These are phyloP conservation scores for Leptopilina drosophilae DNA, from an alignment of 2,888 invertebrate genomes.

Conservation along the genomic window DNA sequence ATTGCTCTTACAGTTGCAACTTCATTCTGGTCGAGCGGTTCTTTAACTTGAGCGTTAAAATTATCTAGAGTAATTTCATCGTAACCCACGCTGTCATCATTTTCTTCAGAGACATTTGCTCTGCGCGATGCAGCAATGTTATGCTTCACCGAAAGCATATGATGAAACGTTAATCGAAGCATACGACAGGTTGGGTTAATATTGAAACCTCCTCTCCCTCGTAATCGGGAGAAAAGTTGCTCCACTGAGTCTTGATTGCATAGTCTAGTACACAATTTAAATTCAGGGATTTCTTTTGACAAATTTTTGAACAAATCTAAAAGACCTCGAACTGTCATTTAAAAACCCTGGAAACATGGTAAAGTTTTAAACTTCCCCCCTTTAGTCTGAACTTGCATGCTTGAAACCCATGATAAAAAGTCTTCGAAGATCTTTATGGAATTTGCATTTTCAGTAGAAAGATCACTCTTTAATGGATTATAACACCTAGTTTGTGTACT, in stretches of 20 bases:
- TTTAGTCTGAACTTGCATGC: background rate
- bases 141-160: slow-evolving; percentile 17
- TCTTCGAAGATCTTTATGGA: background rate
- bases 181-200: background rate
- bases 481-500: no score
- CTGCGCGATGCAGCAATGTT: background rate
- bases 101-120: background rate
- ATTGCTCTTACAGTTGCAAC: background rate
- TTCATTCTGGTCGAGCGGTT: background rate
- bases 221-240: background rate
- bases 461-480: no score
- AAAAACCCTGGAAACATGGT: no score
- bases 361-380: no score
- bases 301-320: no score
- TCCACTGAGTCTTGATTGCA: no score
- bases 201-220: slow-evolving; percentile 16
- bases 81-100: background rate
- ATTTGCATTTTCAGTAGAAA: no score
- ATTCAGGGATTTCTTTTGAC: no score
- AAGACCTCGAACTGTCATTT: no score
- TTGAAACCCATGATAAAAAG: background rate
- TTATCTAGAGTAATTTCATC: background rate
- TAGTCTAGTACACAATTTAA: no score
- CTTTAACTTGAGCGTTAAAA: background rate
- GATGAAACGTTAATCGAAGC: slow-evolving; percentile 1